A percentile compares a stretch with the other conserved stretches of the same genome.
Conservation (phyloP, 2,888 invertebrate species). For the Limulus polyphemus region DNA sequence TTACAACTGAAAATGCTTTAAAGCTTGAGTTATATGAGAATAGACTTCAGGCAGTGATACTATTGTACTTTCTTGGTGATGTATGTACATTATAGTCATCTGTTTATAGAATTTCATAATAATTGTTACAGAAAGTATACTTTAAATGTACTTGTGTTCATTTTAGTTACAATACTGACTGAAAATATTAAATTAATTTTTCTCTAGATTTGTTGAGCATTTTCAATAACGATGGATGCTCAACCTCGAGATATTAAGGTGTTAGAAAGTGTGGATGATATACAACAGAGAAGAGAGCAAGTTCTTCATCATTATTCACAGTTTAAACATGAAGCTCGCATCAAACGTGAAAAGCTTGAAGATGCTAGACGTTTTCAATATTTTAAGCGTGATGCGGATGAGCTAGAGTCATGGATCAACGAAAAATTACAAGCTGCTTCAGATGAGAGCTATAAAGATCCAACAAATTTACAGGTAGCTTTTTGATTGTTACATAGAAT, state of each 20-base stretch:
- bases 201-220: too few species aligned
- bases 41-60: too few species aligned
- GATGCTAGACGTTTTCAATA: conserved; percentile 95
- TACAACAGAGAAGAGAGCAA: conserved; percentile 88
- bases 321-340: conserved; percentile 88
- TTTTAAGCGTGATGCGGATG: conserved; percentile 98
- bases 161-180: too few species aligned
- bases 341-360: conserved; percentile 89
- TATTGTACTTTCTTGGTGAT: too few species aligned
- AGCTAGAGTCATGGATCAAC: conserved; percentile 97
- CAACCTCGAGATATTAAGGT: conserved; percentile 82
- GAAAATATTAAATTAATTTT: too few species aligned
- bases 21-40: too few species aligned
- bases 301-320: conserved; percentile 81
- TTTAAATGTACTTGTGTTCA: too few species aligned
- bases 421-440: conserved; percentile 89
- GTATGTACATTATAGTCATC: too few species aligned
- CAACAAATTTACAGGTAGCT: conserved; percentile 73
- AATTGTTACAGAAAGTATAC: too few species aligned
- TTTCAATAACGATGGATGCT: conserved; percentile 12
- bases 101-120: too few species aligned
- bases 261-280: conserved; percentile 97
- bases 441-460: conserved; percentile 98
- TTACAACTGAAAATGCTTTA: too few species aligned
- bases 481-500: too few species aligned